Evolutionary conservation across 2,888 invertebrate species (phyloP).

Genomic region (Dioctria linearis): DNA sequence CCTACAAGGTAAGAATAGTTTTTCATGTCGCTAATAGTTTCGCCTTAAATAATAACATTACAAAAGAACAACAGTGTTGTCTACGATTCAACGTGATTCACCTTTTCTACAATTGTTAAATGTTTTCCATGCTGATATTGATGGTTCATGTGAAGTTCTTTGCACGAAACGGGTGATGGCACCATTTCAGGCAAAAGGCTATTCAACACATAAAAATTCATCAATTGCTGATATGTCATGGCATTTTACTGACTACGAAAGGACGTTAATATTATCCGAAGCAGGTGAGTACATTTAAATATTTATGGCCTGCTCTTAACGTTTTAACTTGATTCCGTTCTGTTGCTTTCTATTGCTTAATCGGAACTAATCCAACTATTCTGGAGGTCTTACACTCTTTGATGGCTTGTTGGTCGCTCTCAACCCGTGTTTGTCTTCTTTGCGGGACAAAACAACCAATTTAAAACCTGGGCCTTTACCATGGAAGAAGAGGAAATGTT

Average conservation of each 20-base stretch:
- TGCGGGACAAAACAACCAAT: too few species aligned
- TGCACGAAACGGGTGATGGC: conserved; percentile 80
- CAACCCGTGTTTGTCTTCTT: too few species aligned
- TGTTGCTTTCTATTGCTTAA: too few species aligned
- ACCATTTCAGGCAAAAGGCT: conserved; percentile 63
- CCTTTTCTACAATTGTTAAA: conserved; percentile 86
- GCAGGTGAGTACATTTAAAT: conserved; percentile 59
- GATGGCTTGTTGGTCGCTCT: too few species aligned
- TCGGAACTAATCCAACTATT: too few species aligned
- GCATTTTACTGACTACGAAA: conserved; percentile 83
- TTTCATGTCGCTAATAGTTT: not conserved
- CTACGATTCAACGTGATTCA: conserved; percentile 86
- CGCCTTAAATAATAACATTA: conserved; percentile 14
- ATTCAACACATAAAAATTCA: conserved; percentile 63
- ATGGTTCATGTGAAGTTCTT: conserved; percentile 81
- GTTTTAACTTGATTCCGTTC: too few species aligned
- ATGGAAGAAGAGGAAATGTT: too few species aligned
- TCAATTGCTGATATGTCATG: conserved; percentile 85
- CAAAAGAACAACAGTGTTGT: conserved; percentile 78
- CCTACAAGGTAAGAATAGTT: conserved; percentile 78
- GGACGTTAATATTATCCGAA: conserved; percentile 67
- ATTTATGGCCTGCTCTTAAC: too few species aligned
- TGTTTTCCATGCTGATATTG: conserved; percentile 83
- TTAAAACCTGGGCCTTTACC: too few species aligned
- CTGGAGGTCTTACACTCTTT: too few species aligned